phyloP scores from a whole-genome alignment of 2,797 vertebrate species.

The Muraenolepis orangiensis region DNA sequence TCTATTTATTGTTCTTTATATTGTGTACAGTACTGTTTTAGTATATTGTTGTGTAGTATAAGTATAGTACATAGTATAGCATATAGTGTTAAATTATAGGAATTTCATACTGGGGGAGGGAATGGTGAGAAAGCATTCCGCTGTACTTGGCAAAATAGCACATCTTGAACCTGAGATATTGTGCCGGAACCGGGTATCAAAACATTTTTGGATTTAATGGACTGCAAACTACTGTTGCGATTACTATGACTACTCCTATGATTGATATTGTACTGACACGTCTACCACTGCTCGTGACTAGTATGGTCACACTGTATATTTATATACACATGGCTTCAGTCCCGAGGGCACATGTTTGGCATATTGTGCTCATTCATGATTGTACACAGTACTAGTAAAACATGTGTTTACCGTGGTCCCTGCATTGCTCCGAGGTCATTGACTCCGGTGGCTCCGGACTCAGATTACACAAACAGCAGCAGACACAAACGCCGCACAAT shows the following conservation, averaged over 20 bases:
- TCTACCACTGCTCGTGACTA: background rate
- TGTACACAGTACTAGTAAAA: background rate
- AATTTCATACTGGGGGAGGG: too few relatives aligned
- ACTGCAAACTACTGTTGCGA: background rate
- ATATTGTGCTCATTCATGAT: background rate
- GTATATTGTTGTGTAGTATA: too few relatives aligned
- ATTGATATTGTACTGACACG: background rate
- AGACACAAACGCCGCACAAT: background rate
- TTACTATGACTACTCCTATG: background rate
- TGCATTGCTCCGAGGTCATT: background rate
- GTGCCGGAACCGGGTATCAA: background rate
- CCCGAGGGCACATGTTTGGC: background rate
- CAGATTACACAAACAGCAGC: background rate
- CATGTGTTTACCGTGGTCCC: background rate
- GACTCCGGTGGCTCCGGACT: background rate
- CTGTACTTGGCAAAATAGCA: too few relatives aligned
- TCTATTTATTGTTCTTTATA: too few relatives aligned
- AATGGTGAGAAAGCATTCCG: too few relatives aligned
- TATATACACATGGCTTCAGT: background rate
- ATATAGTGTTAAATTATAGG: too few relatives aligned
- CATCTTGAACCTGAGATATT: background rate
- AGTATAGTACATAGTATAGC: too few relatives aligned
- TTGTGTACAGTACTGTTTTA: too few relatives aligned
- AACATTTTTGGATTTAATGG: too few relatives aligned
- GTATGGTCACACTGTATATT: background rate